Evolutionary conservation across 2,888 invertebrate genomes (phyloP).

Genomic region (Chamaedrilus cognettii): DNA sequence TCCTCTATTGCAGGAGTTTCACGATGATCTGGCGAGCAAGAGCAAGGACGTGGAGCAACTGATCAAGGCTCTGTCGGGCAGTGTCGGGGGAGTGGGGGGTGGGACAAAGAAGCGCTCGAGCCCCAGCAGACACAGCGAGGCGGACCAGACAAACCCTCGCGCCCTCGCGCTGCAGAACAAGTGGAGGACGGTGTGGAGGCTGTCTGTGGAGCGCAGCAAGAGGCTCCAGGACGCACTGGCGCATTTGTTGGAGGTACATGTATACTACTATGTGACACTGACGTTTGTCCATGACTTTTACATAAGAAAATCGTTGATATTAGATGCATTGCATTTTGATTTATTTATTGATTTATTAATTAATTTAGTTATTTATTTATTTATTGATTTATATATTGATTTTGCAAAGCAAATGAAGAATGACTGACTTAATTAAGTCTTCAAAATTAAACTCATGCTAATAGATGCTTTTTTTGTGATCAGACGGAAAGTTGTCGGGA

Average conservation of each 20-base stretch:
- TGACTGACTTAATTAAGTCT: too few species aligned
- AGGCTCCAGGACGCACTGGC: slow-evolving; percentile 55
- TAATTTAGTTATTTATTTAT: too few species aligned
- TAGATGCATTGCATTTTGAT: too few species aligned
- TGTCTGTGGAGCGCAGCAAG: slow-evolving; percentile 58
- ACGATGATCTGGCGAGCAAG: slow-evolving; percentile 54
- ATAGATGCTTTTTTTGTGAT: slow-evolving; percentile 21
- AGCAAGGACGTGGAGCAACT: slow-evolving; percentile 53
- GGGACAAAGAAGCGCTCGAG: slow-evolving; percentile 41
- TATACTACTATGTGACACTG: too few species aligned
- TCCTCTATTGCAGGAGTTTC: slow-evolving; percentile 51
- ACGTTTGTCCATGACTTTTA: too few species aligned
- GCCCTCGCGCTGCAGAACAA: slow-evolving; percentile 54
- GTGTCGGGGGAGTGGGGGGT: slow-evolving; percentile 11
- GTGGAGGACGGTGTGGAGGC: slow-evolving; percentile 57
- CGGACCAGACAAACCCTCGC: slow-evolving; percentile 47
- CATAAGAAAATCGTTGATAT: too few species aligned
- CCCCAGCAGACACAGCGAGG: slow-evolving; percentile 46
- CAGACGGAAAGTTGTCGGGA: slow-evolving; percentile 59
- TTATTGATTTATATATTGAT: too few species aligned
- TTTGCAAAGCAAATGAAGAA: too few species aligned
- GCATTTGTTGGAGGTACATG: slow-evolving; percentile 52
- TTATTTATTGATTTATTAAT: too few species aligned
- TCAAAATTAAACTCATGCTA: too few species aligned
- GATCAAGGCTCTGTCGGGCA: slow-evolving; percentile 47